Evolutionary conservation across 2,888 invertebrate species (phyloP).

Genomic region (Orgyia antiqua): DNA sequence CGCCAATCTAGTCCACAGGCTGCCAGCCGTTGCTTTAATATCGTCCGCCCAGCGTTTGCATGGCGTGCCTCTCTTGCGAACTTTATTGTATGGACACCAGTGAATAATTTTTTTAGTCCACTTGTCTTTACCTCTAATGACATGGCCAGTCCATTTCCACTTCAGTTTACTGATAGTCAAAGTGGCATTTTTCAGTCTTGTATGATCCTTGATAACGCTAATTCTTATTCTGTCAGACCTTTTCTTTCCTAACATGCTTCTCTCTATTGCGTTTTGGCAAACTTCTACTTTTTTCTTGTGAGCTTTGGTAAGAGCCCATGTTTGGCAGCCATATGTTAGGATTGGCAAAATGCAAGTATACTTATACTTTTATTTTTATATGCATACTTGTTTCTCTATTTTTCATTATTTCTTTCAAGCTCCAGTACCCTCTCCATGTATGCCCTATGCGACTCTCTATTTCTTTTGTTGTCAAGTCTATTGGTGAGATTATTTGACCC

Average conservation of each 20-base stretch:
- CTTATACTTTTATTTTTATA: constrained; percentile 4
- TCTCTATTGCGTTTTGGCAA: constrained; percentile 1
- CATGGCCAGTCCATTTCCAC: no score
- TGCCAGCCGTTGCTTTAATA: no score
- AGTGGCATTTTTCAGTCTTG: background rate
- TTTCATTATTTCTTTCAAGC: constrained; percentile 9
- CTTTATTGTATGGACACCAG: no score
- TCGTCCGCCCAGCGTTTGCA: no score
- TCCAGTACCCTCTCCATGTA: constrained; percentile 8
- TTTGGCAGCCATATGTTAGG: background rate
- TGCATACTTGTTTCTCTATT: constrained; percentile 3
- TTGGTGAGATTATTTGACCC: constrained; percentile 1
- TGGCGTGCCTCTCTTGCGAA: no score
- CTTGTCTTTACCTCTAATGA: no score
- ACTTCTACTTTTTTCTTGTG: background rate
- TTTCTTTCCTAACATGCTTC: background rate
- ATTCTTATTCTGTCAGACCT: background rate
- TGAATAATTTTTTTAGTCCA: no score
- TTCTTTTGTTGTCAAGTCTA: constrained; percentile 3
- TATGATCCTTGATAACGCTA: background rate
- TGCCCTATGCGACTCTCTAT: constrained; percentile 7
- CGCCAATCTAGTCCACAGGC: no score
- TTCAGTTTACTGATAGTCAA: no score
- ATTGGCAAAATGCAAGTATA: constrained; percentile 8
- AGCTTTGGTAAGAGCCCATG: background rate